A percentile compares a stretch with the other conserved stretches of the same genome.
Evolutionary conservation across 2,797 vertebrate species (phyloP).

Genomic region (Emydoidea blandingii): DNA sequence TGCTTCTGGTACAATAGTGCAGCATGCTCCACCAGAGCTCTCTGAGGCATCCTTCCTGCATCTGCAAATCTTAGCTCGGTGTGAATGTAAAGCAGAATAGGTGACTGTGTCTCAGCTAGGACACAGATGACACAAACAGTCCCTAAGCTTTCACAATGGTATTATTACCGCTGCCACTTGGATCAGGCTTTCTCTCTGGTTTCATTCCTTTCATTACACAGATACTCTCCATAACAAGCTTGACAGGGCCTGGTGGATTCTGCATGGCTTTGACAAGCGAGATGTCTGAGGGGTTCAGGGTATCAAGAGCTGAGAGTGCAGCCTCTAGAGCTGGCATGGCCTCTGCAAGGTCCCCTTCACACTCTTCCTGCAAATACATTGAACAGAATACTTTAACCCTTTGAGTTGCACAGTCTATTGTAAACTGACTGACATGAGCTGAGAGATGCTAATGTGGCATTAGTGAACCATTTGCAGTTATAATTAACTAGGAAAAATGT

Average conservation of each 20-base stretch:
- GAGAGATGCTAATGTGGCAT: neutral
- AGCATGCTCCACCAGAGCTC: neutral
- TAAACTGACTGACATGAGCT: neutral
- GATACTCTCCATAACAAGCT: conserved; percentile 96
- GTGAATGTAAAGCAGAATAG: neutral
- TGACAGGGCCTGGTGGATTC: conserved; percentile 92
- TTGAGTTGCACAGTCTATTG: neutral
- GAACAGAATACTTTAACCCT: neutral
- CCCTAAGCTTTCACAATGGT: neutral
- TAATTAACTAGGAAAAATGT: neutral
- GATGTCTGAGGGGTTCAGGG: conserved; percentile 92
- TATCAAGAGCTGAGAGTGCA: conserved; percentile 90
- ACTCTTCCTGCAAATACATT: conserved; percentile 87
- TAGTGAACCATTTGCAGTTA: neutral
- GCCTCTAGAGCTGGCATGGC: conserved; percentile 93
- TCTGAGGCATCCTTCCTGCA: neutral
- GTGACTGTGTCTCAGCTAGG: neutral
- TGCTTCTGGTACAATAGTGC: neutral
- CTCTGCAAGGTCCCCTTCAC: conserved; percentile 92
- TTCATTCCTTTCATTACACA: conserved; percentile 93
- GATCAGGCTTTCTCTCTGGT: conserved; percentile 93
- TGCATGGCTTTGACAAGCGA: conserved; percentile 94
- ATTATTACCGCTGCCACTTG: conserved; percentile 88
- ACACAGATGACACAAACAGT: neutral
- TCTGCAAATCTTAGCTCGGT: neutral